These are phyloP conservation scores for Gymnogyps californianus DNA, from an alignment of 2,113 vertebrate species.

Conservation along the genomic window DNA sequence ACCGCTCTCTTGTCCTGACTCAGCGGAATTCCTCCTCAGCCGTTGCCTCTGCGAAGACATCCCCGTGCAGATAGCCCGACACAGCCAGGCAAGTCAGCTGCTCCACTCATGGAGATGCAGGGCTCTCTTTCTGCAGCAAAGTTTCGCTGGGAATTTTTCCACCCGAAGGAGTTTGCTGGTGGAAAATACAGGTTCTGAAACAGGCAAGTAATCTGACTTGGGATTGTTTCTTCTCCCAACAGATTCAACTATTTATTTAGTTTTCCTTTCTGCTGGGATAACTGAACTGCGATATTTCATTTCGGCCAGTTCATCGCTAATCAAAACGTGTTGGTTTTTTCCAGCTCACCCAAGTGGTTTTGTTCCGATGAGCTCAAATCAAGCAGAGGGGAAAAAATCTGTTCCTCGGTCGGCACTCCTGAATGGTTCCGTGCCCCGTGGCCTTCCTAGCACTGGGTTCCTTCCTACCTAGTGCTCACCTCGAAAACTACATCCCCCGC, in stretches of 20 bases:
- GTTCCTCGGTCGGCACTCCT: not conserved
- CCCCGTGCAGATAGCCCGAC: not conserved
- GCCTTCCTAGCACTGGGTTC: not conserved
- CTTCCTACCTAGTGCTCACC: constrained; percentile 18
- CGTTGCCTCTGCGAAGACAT: not conserved
- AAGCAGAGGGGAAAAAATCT: not conserved
- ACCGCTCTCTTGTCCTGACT: not conserved
- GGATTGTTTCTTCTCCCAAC: not conserved
- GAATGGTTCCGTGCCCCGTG: rapidly evolving
- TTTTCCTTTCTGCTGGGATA: not conserved
- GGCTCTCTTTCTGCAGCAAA: not conserved
- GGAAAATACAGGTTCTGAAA: not conserved
- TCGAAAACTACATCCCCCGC: not conserved
- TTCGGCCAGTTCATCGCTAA: not conserved
- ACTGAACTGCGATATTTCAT: not conserved
- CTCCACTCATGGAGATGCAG: not conserved
- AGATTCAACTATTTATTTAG: not conserved
- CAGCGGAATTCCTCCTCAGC: not conserved
- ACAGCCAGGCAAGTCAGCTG: not conserved
- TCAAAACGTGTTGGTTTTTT: not conserved
- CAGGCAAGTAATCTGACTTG: not conserved
- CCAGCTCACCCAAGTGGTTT: not conserved
- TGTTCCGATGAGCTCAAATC: not conserved
- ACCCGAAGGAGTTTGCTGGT: not conserved
- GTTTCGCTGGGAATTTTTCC: not conserved